Evolutionary conservation across 53 echinoderm and acorn worm species (phyloP).

Genomic region (Zoroaster sp.): DNA sequence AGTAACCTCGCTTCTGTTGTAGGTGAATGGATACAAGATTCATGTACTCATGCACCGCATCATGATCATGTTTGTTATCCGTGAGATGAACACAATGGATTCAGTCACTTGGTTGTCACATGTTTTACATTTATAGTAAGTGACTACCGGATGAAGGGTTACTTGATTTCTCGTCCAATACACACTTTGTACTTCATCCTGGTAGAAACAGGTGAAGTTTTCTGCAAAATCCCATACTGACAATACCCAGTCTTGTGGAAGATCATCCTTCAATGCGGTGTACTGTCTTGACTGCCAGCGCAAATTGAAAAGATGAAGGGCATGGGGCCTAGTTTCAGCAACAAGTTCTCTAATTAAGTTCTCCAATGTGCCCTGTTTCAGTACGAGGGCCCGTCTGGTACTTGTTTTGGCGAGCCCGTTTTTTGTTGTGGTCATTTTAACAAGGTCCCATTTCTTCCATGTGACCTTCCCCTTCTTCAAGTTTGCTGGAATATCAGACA

Average conservation of each 20-base stretch:
- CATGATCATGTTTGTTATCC: constrained; percentile 41
- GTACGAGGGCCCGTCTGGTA: neutral
- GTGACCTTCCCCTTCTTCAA: neutral
- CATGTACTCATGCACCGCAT: constrained; percentile 58
- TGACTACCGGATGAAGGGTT: constrained; percentile 41
- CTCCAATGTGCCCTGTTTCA: constrained; percentile 33
- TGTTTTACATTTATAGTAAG: constrained; percentile 44
- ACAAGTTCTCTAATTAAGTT: constrained; percentile 7
- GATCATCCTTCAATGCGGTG: neutral
- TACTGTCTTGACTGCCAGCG: constrained; percentile 42
- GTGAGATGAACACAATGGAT: constrained; percentile 49
- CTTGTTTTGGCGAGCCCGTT: neutral
- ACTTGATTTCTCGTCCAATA: constrained; percentile 39
- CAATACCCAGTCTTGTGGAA: constrained; percentile 33
- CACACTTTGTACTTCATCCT: constrained; percentile 26
- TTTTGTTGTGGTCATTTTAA: neutral
- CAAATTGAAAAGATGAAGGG: constrained; percentile 33
- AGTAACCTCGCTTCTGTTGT: constrained; percentile 25
- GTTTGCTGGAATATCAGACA: neutral
- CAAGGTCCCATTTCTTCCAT: constrained; percentile 28
- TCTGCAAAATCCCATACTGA: constrained; percentile 52
- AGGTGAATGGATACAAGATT: constrained; percentile 35
- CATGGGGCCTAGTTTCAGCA: neutral
- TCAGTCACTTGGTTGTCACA: constrained; percentile 28
- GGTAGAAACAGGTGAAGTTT: constrained; percentile 41